Evolutionary conservation across 2,113 vertebrate genomes (phyloP).

Genomic region (Promerops cafer): DNA sequence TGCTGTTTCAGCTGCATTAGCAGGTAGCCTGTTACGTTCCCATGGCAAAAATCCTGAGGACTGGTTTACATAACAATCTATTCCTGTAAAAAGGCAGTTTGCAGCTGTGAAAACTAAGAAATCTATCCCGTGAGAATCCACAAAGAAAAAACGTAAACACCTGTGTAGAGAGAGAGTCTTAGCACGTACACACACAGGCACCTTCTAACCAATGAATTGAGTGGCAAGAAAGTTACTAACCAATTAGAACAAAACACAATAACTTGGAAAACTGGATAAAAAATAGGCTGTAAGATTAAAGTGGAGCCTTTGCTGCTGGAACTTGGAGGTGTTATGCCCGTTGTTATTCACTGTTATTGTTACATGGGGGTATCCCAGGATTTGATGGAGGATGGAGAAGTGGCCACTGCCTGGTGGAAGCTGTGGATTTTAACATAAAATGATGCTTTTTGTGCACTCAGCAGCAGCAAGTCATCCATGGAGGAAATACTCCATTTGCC

Average conservation of each 20-base stretch:
- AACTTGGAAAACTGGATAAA: not conserved
- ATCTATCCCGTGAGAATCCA: not conserved
- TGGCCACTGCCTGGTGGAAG: not conserved
- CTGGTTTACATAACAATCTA: not conserved
- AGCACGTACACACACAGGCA: not conserved
- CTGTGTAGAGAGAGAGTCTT: not conserved
- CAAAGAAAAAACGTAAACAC: not conserved
- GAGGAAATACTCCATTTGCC: not conserved
- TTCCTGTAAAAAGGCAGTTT: not conserved
- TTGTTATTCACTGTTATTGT: not conserved
- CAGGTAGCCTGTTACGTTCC: not conserved
- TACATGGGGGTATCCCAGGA: accelerated
- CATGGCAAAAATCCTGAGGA: not conserved
- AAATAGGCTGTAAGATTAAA: not conserved
- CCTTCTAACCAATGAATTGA: not conserved
- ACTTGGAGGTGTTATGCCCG: not conserved
- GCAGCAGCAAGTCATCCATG: not conserved
- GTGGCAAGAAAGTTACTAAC: not conserved
- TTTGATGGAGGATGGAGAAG: not conserved
- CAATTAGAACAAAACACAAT: not conserved
- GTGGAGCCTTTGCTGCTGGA: not conserved
- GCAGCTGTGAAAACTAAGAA: not conserved
- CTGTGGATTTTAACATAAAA: not conserved
- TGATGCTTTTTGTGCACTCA: not conserved
- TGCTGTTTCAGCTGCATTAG: not conserved